phyloP scores from a whole-genome alignment of 23 tunicate species.

The Pegea sp. region DNA sequence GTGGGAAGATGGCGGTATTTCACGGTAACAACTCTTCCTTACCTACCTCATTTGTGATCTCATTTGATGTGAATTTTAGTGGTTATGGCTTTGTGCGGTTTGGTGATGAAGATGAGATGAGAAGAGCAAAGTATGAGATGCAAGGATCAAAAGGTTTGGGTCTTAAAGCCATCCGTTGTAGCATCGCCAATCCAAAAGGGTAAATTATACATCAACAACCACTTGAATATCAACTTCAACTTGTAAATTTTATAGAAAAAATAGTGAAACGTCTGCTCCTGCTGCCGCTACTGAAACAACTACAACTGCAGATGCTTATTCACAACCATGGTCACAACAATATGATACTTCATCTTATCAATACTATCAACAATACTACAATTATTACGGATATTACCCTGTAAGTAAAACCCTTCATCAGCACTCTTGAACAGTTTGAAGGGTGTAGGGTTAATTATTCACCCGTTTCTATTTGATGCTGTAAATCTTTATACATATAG shows the following conservation, averaged over 20 bases:
- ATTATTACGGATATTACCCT: slow-evolving; percentile 35
- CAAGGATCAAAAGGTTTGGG: slow-evolving; percentile 81
- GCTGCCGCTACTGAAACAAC: slow-evolving; percentile 7
- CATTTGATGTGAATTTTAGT: too few relatives aligned
- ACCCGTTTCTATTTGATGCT: too few relatives aligned
- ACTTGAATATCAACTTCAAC: background rate
- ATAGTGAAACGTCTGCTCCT: slow-evolving; percentile 2
- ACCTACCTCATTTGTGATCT: too few relatives aligned
- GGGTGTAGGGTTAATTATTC: too few relatives aligned
- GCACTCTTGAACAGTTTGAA: too few relatives aligned
- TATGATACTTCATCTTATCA: slow-evolving; percentile 41
- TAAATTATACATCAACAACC: slow-evolving; percentile 2
- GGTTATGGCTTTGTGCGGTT: slow-evolving; percentile 86
- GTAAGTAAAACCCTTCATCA: too few relatives aligned
- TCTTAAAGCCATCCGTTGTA: slow-evolving; percentile 31
- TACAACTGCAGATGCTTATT: slow-evolving; percentile 2
- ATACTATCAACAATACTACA: slow-evolving; percentile 69
- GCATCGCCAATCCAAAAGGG: slow-evolving; percentile 73
- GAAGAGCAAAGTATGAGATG: slow-evolving; percentile 51
- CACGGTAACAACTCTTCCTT: too few relatives aligned
- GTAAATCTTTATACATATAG: too few relatives aligned
- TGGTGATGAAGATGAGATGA: slow-evolving; percentile 51
- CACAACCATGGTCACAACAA: slow-evolving; percentile 13
- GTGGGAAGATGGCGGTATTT: slow-evolving; percentile 65
- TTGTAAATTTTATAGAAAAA: background rate